Conservation (phyloP, 2,797 vertebrate species). For the Vireo griseus region DNA sequence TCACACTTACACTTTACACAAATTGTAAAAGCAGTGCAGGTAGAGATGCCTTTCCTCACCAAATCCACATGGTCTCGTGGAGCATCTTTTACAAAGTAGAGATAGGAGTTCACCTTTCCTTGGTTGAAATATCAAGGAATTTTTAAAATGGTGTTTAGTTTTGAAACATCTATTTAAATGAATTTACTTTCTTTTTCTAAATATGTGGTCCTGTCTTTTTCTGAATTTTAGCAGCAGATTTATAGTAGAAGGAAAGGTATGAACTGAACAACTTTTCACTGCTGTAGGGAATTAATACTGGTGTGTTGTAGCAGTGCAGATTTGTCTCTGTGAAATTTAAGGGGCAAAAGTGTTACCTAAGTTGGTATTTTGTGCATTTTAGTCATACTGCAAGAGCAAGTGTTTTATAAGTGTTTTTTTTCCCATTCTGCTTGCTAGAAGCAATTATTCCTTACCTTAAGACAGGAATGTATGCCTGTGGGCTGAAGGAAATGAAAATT, state of each 20-base stretch:
- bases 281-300: neutral
- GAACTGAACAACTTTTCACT: neutral
- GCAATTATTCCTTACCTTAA: neutral
- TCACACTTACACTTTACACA: neutral
- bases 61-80: neutral
- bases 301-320: neutral
- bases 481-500: neutral
- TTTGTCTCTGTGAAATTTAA: neutral
- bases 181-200: neutral
- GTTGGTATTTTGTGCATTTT: neutral
- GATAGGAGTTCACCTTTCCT: neutral
- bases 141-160: neutral
- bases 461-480: neutral
- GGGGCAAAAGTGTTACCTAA: neutral
- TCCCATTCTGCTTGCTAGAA: neutral
- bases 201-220: neutral
- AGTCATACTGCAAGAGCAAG: neutral
- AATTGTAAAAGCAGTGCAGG: neutral
- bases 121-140: neutral
- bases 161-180: neutral
- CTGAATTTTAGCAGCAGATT: neutral
- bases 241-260: neutral
- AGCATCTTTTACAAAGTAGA: neutral
- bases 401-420: neutral
- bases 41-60: neutral